Percentiles rank a stretch among this genome's conserved stretches.
These are phyloP conservation scores for Onychostoma macrolepis DNA, from an alignment of 2,113 vertebrate genomes.

Conservation along the genomic window DNA sequence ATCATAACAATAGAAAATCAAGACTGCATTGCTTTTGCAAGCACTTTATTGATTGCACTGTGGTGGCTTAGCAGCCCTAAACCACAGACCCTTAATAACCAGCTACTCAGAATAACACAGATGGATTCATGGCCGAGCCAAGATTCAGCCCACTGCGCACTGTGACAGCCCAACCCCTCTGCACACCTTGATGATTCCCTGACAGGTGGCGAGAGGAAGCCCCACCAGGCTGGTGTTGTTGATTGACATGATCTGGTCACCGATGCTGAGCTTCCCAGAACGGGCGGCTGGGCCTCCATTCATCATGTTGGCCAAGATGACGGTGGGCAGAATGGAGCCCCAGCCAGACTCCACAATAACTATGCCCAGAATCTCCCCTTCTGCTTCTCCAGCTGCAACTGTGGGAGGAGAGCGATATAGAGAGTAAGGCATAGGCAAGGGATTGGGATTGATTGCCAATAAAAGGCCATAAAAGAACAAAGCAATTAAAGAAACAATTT, in stretches of 20 bases:
- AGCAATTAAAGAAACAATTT: slow-evolving; percentile 12
- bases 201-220: slow-evolving; percentile 95
- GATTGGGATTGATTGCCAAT: slow-evolving; percentile 4
- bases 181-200: slow-evolving; percentile 91
- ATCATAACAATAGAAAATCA: neutral
- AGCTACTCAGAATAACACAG: slow-evolving; percentile 21
- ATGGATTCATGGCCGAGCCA: slow-evolving; percentile 75
- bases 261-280: slow-evolving; percentile 97
- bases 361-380: slow-evolving; percentile 97
- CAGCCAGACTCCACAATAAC: slow-evolving; percentile 98
- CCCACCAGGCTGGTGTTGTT: slow-evolving; percentile 98
- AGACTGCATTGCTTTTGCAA: neutral
- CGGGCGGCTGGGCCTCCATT: slow-evolving; percentile 94
- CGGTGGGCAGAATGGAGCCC: slow-evolving; percentile 97
- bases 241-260: slow-evolving; percentile 99
- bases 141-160: slow-evolving; percentile 55
- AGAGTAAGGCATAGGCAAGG: neutral
- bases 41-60: neutral
- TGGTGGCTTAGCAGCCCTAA: neutral
- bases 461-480: slow-evolving; percentile 13
- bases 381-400: slow-evolving; percentile 95
- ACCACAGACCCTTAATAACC: slow-evolving; percentile 3
- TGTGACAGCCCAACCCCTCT: neutral
- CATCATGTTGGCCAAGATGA: slow-evolving; percentile 99
- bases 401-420: slow-evolving; percentile 38